These are phyloP conservation scores for Emydoidea blandingii DNA, from an alignment of 2,797 vertebrate genomes.

Conservation along the genomic window DNA sequence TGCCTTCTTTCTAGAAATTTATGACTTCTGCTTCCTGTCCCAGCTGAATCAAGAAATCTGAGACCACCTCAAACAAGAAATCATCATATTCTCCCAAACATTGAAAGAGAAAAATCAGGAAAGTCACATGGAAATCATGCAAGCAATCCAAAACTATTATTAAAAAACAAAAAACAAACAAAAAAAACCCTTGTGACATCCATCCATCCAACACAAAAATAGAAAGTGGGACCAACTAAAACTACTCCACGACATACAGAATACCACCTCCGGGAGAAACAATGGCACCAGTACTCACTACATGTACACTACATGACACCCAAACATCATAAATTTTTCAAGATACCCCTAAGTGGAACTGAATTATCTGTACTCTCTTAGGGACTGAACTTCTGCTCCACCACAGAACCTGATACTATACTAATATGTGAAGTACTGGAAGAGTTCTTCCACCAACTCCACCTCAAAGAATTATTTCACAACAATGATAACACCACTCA, in stretches of 20 bases:
- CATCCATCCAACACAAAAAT: not conserved
- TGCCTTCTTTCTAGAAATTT: not conserved
- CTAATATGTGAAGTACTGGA: not conserved
- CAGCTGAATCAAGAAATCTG: not conserved
- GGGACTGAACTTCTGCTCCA: not conserved
- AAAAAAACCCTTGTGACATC: too few species aligned
- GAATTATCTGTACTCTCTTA: not conserved
- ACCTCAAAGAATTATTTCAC: not conserved
- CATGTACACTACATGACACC: too few species aligned
- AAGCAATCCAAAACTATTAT: not conserved
- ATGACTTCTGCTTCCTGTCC: not conserved
- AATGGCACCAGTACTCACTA: not conserved
- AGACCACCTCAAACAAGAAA: not conserved
- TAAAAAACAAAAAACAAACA: too few species aligned
- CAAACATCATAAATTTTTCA: not conserved
- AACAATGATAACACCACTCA: not conserved
- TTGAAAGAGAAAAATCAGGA: not conserved
- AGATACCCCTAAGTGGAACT: not conserved
- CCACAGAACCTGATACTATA: not conserved
- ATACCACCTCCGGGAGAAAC: not conserved
- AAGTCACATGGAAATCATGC: not conserved
- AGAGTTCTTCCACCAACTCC: not conserved
- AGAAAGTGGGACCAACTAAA: not conserved
- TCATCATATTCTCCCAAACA: not conserved
- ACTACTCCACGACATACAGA: too few species aligned